phyloP scores from a whole-genome alignment of 2,113 vertebrate genomes.

The Tetrax tetrax region DNA sequence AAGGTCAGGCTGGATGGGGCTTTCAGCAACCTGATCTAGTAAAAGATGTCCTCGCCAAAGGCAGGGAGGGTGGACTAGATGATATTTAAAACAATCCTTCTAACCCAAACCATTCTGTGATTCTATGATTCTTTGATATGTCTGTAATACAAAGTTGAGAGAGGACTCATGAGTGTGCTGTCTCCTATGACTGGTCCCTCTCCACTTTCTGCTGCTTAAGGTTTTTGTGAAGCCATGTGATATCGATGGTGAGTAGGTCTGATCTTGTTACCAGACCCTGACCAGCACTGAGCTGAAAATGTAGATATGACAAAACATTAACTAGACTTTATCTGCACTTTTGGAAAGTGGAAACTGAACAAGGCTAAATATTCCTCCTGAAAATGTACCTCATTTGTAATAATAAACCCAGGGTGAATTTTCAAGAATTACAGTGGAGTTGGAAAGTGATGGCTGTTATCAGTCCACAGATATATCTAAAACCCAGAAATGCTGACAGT shows the following conservation, averaged over 20 bases:
- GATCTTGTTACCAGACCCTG: background rate
- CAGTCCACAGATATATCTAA: background rate
- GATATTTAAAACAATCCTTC: background rate
- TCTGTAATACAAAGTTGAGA: background rate
- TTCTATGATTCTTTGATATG: background rate
- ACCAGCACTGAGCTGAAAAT: background rate
- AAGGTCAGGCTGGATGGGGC: background rate
- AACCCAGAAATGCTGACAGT: slow-evolving; percentile 16
- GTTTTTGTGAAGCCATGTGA: background rate
- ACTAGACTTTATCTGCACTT: background rate
- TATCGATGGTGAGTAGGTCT: rapidly evolving
- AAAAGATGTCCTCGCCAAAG: background rate
- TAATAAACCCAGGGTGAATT: background rate
- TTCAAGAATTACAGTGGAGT: background rate
- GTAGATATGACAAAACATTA: background rate
- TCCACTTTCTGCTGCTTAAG: background rate
- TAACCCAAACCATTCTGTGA: background rate
- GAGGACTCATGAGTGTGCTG: background rate
- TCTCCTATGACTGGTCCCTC: background rate
- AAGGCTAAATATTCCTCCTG: background rate
- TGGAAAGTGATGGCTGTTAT: background rate
- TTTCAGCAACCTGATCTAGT: background rate
- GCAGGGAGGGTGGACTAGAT: rapidly evolving
- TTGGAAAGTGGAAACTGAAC: background rate
- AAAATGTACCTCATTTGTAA: background rate